phyloP scores from a whole-genome alignment of 2,797 vertebrate genomes.

The Tragopan temminckii region DNA sequence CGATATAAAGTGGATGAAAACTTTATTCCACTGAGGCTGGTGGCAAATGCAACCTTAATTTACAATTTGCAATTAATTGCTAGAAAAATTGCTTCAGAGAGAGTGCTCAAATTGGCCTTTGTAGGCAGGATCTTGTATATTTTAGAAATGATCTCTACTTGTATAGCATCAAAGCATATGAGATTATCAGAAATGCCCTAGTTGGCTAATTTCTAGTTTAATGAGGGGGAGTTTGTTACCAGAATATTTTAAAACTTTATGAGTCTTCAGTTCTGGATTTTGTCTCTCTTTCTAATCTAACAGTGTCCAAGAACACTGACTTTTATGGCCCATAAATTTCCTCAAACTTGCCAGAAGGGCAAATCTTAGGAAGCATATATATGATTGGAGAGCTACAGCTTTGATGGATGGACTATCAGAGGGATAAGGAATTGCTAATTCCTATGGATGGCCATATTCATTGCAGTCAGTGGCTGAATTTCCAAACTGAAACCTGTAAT shows the following conservation, averaged over 20 bases:
- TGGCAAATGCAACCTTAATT: conserved; percentile 17
- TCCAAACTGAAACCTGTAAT: background rate
- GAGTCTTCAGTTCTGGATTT: background rate
- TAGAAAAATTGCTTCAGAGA: conserved; percentile 17
- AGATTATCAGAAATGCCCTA: background rate
- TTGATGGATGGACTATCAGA: background rate
- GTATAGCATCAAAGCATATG: background rate
- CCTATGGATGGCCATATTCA: background rate
- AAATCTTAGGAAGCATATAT: background rate
- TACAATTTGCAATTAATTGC: conserved; percentile 12
- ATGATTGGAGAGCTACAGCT: background rate
- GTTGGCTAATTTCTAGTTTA: conserved; percentile 12
- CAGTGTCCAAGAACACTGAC: background rate
- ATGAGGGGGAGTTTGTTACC: background rate
- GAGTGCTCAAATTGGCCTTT: background rate
- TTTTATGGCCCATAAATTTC: conserved; percentile 9
- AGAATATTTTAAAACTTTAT: conserved; percentile 24
- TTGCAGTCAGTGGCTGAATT: background rate
- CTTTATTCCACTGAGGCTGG: background rate
- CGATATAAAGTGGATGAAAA: background rate
- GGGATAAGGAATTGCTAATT: background rate
- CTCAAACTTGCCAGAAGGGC: background rate
- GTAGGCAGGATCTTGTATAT: background rate
- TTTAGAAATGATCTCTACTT: background rate
- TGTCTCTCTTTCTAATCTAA: background rate